Base-by-base conservation (phyloP, 2,797 vertebrate species). In the Acrocephalus scirpaceus region DNA sequence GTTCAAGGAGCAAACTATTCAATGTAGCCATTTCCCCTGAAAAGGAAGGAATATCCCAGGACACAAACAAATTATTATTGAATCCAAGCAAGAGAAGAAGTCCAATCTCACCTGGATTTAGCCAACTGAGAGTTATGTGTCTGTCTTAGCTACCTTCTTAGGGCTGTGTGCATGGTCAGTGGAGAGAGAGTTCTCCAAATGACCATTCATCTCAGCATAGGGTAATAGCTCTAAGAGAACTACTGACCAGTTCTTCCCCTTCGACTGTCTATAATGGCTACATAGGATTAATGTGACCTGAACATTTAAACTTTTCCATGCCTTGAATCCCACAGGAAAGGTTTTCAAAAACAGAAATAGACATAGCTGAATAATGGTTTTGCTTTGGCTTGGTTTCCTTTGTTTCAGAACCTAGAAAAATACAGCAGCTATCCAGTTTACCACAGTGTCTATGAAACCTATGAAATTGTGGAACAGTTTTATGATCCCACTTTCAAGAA, bases 361-460 rank as follows among this genome's bases (percentile, higher is more conserved):
- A n/a, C 30, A 17, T 23, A 44, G 5, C 38, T 83, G 21, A 88
- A 20, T 62, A 86, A 81, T 65, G 25, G 4, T 16, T 82, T 53
- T 47, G 3, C 65, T 77, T 57, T 74, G 40, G 21, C 83, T 71
- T 34, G 48, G 61, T 92, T 92, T 66, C 26, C 81, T 93, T 90
- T 93, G 88, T 95, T 96, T 6, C 96, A 99, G 99, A 98, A 98
- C 51, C 98, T 97, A 5, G 98, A 98, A 97, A 98, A 96, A 83
- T 99, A 99, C 95, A 99, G 98, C 96, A 98, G 97, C 93, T 99
- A 99, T 73, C 99, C 99, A 2, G 98, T 99, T 57, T 99, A 99
- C 94, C 99, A 99, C 98, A 99, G 98, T 48, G 98, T 99, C 71
- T 99, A 99, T 65, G 99, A 99, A 96, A 99, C 99, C 13, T 99